Conservation (phyloP, 2,113 vertebrate genomes). For the Notarius quadriscutis region DNA sequence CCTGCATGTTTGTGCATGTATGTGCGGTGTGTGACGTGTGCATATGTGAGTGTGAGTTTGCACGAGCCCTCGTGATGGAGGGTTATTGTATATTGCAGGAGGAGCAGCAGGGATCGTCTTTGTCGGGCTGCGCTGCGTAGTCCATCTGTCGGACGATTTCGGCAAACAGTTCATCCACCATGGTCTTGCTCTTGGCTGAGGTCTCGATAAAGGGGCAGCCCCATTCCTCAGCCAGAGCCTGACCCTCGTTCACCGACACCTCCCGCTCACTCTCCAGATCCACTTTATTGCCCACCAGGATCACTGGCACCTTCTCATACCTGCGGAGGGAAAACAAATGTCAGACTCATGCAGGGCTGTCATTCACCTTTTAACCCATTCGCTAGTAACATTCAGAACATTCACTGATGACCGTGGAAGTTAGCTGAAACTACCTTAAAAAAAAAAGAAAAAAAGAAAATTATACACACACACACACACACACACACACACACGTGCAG, state of each 20-base stretch:
- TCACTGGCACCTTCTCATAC: constrained; percentile 98
- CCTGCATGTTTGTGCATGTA: constrained; percentile 33
- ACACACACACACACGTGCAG: too few species aligned
- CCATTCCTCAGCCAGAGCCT: constrained; percentile 97
- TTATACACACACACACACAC: too few species aligned
- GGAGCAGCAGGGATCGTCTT: constrained; percentile 97
- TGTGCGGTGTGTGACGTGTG: constrained; percentile 16
- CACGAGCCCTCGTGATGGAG: constrained; percentile 30
- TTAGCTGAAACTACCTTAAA: background rate
- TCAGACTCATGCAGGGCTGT: background rate
- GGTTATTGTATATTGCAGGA: constrained; percentile 99
- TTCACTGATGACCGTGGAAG: background rate
- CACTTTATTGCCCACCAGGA: constrained; percentile 98
- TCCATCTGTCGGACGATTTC: constrained; percentile 99
- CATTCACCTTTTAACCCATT: background rate
- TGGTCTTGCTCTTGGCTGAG: constrained; percentile 98
- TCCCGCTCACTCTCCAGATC: constrained; percentile 97
- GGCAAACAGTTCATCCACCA: constrained; percentile 99
- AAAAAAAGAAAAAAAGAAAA: background rate
- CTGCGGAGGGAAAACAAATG: constrained; percentile 65
- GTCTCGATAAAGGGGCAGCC: constrained; percentile 99
- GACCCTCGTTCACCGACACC: constrained; percentile 90
- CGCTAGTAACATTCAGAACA: background rate
- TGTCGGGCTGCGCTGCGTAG: constrained; percentile 97
- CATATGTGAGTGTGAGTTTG: constrained; percentile 54